Evolutionary conservation across 2,888 invertebrate genomes (phyloP).

Genomic region (Cheilosia pagana): DNA sequence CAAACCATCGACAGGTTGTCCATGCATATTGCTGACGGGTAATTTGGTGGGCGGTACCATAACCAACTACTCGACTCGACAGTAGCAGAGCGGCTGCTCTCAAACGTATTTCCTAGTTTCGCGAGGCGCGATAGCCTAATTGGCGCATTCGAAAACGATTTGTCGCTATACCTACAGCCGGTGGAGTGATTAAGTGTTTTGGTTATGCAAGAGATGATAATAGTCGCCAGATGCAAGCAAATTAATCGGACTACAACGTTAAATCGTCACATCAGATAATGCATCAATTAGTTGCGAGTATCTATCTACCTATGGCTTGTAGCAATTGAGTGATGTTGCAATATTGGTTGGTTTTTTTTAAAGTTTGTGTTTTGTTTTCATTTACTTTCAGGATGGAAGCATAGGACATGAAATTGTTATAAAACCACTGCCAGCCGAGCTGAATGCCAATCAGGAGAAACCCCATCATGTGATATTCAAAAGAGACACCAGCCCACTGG

Average conservation of each 20-base stretch:
- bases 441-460: slow-evolving; percentile 83
- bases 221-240: slow-evolving; percentile 32
- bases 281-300: slow-evolving; percentile 16
- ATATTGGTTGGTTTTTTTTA: neutral
- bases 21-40: slow-evolving; percentile 17
- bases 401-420: slow-evolving; percentile 95
- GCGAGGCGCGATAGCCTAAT: slow-evolving; percentile 32
- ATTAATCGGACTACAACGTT: slow-evolving; percentile 44
- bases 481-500: slow-evolving; percentile 84
- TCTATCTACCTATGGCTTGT: neutral
- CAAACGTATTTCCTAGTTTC: slow-evolving; percentile 50
- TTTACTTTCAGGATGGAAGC: slow-evolving; percentile 91
- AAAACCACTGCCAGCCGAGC: slow-evolving; percentile 91
- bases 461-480: slow-evolving; percentile 92
- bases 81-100: slow-evolving; percentile 16
- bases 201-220: slow-evolving; percentile 60
- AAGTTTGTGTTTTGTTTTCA: slow-evolving; percentile 40
- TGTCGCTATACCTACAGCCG: slow-evolving; percentile 49
- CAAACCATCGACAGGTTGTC: slow-evolving; percentile 64
- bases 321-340: slow-evolving; percentile 10
- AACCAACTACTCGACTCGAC: slow-evolving; percentile 7
- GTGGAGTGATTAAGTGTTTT: slow-evolving; percentile 22
- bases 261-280: slow-evolving; percentile 39
- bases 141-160: slow-evolving; percentile 61
- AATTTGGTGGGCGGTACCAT: slow-evolving; percentile 68